A percentile compares a stretch with the other conserved stretches of the same genome.
Conservation (phyloP, 1,140 invertebrate genomes). For the Pogonomyrmex californicus region DNA sequence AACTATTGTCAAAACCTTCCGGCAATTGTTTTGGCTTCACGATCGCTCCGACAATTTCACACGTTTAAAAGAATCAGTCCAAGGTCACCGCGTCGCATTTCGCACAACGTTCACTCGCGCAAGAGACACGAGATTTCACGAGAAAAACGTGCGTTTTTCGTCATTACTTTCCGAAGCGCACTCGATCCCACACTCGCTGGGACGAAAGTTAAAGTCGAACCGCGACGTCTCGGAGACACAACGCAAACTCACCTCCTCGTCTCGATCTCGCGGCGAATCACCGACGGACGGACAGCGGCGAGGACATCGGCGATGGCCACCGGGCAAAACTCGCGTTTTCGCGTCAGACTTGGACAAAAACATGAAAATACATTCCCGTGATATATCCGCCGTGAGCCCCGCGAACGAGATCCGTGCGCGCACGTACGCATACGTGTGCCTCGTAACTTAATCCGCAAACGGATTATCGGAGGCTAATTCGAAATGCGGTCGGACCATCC, state of each 20-base stretch:
- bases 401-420: not conserved
- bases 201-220: not conserved
- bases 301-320: not conserved
- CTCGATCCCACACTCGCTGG: not conserved
- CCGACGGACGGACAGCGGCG: conserved; percentile 8
- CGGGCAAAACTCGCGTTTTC: conserved; percentile 34
- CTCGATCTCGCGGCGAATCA: conserved; percentile 30
- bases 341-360: not conserved
- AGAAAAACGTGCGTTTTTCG: not conserved
- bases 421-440: conserved; percentile 58
- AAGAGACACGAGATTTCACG: not conserved
- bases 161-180: not conserved
- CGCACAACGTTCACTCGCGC: not conserved
- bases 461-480: conserved; percentile 75
- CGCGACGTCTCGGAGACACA: not conserved
- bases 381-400: not conserved
- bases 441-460: conserved; percentile 73
- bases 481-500: conserved; percentile 51
- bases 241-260: conserved; percentile 47
- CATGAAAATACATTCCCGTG: not conserved
- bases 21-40: not conserved
- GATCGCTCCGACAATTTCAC: not conserved
- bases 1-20: not conserved
- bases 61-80: conserved; percentile 1
- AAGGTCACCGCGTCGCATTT: conserved; percentile 42